Base-by-base conservation (phyloP, 2,113 vertebrate genomes). In the Turdus rufiventris region DNA sequence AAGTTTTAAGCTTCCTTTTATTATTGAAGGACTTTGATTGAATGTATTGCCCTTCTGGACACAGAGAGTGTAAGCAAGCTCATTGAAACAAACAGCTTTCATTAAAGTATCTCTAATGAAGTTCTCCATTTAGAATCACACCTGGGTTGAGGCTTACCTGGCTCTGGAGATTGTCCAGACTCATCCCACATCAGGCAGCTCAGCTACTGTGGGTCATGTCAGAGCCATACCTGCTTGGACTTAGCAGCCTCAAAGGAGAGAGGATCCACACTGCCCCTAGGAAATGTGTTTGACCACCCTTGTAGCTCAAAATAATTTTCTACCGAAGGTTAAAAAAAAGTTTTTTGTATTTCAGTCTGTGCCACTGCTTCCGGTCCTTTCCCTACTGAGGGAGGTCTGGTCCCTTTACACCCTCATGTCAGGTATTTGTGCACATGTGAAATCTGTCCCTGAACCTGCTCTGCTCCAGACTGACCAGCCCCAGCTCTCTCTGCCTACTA, bases 31-130 rank as follows among this genome's bases (percentile, higher is more conserved):
- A 53, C 29, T 54, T 68, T 36, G 14, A 31, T 68, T 74, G 13
- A 51, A 26, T 75, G 36, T 60, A 24, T 34, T 78, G 29, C 18
- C 63, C 13, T 45, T 86, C 25, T 45, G 40, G 88, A 42, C 50
- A 75, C 11, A 65, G 31, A 45, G 31, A 65, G 36, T 21, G 13
- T 67, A 83, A 72, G 54, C 47, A 85, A 91, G 73, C 33, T 90
- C 72, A 83, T 19, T 85, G 79, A 83, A 93, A 76, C 85, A 85
- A 91, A 91, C 45, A 57, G n/a, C 54, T 96, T 88, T 76, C 34
- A 68, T 76, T 76, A 42, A 89, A 89, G 25, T 57, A 73, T 31
- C 31, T 65, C 43, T 88, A 88, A 92, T 72, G 60, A 75, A n/a
- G 26, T 75, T 90, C 62, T 88, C 21, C 40, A 65, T 91, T 79